A percentile compares a stretch with the other conserved stretches of the same genome.
These are phyloP conservation scores for Ichneumon xanthorius DNA, from an alignment of 2,888 invertebrate species.

Conservation along the genomic window DNA sequence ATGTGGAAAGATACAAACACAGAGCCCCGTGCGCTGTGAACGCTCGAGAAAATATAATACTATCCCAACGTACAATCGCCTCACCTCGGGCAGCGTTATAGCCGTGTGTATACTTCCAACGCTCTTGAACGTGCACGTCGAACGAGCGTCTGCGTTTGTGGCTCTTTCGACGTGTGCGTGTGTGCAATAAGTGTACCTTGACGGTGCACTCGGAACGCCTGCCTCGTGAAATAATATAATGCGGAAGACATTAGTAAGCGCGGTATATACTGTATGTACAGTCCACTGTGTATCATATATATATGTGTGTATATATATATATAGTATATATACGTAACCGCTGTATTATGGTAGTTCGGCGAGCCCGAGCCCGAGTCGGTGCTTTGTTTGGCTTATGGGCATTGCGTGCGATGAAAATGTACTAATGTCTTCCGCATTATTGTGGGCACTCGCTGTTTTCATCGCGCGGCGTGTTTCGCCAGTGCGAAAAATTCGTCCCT, in stretches of 20 bases:
- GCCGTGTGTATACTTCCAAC: background rate
- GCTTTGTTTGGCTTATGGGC: slow-evolving; percentile 66
- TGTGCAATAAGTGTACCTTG: slow-evolving; percentile 60
- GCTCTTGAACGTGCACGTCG: background rate
- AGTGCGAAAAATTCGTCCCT: background rate
- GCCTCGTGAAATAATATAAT: slow-evolving; percentile 66
- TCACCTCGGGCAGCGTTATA: slow-evolving; percentile 25
- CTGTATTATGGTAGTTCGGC: slow-evolving; percentile 52
- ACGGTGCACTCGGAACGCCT: slow-evolving; percentile 59
- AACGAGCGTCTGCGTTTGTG: background rate
- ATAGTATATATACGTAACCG: background rate
- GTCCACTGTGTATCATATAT: background rate
- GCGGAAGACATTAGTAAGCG: slow-evolving; percentile 65
- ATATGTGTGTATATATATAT: background rate
- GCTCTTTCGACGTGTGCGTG: background rate
- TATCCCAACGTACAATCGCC: slow-evolving; percentile 54
- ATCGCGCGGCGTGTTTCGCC: background rate
- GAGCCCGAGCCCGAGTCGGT: slow-evolving; percentile 38
- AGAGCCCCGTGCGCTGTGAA: slow-evolving; percentile 26
- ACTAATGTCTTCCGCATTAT: slow-evolving; percentile 68
- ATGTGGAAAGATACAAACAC: slow-evolving; percentile 2
- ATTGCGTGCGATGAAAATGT: slow-evolving; percentile 66
- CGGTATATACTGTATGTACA: slow-evolving; percentile 10
- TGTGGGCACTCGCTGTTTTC: slow-evolving; percentile 51
- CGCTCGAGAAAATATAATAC: slow-evolving; percentile 55